Percentiles rank a stretch among this genome's conserved stretches.
Evolutionary conservation across 1,140 invertebrate genomes (phyloP).

Genomic region (Ditylenchus dipsaci): DNA sequence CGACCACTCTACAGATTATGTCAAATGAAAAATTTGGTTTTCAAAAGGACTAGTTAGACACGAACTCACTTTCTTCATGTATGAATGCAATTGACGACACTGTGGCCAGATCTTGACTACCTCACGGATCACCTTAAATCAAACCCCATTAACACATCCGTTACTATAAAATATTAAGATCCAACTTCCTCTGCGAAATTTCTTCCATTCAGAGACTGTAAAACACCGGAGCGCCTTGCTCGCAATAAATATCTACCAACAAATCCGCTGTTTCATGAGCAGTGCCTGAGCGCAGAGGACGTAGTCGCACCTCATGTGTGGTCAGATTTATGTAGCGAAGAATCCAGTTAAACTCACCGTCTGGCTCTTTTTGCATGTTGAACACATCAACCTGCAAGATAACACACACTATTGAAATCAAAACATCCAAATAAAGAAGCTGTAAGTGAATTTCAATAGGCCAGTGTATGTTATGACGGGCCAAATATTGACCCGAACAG

Average conservation of each 20-base stretch:
- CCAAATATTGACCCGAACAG: neutral
- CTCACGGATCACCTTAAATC: constrained; percentile 1
- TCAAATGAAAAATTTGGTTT: too few species aligned
- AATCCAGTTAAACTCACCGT: constrained; percentile 18
- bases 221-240: constrained; percentile 20
- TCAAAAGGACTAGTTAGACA: neutral
- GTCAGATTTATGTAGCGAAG: constrained; percentile 20
- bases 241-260: constrained; percentile 25
- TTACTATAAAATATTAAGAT: neutral
- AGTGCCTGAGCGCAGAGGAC: constrained; percentile 9
- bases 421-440: too few species aligned
- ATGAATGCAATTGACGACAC: constrained; percentile 6
- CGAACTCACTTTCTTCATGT: neutral
- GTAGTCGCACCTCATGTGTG: constrained; percentile 14
- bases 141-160: neutral
- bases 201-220: constrained; percentile 21
- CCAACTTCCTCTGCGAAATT: constrained; percentile 23
- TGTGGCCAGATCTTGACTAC: constrained; percentile 9
- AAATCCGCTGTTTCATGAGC: constrained; percentile 20
- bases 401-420: too few species aligned
- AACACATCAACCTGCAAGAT: constrained; percentile 18
- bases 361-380: constrained; percentile 21
- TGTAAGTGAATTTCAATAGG: too few species aligned
- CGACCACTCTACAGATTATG: too few species aligned
- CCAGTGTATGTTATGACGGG: too few species aligned